A percentile compares a stretch with the other conserved stretches of the same genome.
Conservation (phyloP, 2,888 invertebrate genomes). For the Biston stratarius region DNA sequence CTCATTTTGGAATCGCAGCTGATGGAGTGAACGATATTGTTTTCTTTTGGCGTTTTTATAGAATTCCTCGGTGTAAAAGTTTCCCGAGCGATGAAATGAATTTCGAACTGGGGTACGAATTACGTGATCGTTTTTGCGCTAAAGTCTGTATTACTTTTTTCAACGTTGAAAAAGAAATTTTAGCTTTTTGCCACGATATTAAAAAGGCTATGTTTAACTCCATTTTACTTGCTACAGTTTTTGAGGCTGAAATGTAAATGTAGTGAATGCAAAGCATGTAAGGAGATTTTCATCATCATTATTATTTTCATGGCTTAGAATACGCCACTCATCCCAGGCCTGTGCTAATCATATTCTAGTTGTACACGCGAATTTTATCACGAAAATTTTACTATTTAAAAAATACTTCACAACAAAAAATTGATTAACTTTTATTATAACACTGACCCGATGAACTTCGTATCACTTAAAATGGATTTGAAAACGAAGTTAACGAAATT, state of each 20-base stretch:
- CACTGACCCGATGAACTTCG: no score
- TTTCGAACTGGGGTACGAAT: constrained; percentile 50
- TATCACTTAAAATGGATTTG: no score
- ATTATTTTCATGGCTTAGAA: no score
- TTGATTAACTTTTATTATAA: no score
- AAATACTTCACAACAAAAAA: no score
- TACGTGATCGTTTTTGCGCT: constrained; percentile 48
- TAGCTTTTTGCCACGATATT: constrained; percentile 19
- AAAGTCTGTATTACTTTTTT: constrained; percentile 30
- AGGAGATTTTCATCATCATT: no score
- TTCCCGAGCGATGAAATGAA: constrained; percentile 47
- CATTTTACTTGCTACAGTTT: constrained; percentile 12
- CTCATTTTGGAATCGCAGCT: constrained; percentile 66
- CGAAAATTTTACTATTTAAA: neutral
- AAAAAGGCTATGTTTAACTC: constrained; percentile 19
- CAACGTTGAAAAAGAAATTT: constrained; percentile 26
- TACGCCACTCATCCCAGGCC: no score
- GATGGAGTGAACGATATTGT: constrained; percentile 66
- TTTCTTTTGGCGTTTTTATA: constrained; percentile 63
- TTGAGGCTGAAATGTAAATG: constrained; percentile 3
- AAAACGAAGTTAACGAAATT: no score
- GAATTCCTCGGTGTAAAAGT: constrained; percentile 54
- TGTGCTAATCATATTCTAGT: no score
- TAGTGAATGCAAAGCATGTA: no score
- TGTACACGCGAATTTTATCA: neutral